Percentiles rank a stretch among this genome's conserved stretches.
These are phyloP conservation scores for Melipona quadrifasciata DNA, from an alignment of 1,140 invertebrate genomes.

Conservation along the genomic window DNA sequence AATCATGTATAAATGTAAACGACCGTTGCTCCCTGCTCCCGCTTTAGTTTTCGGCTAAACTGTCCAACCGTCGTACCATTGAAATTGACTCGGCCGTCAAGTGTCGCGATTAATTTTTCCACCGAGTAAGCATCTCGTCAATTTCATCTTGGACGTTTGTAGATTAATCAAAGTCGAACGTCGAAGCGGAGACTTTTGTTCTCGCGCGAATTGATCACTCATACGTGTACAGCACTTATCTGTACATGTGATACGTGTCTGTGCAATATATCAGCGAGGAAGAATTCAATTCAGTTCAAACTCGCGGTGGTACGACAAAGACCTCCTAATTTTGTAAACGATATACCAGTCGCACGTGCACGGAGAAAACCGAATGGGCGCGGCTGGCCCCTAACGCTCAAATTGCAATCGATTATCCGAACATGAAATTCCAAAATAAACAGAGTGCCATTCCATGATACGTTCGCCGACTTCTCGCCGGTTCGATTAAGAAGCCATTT, in stretches of 20 bases:
- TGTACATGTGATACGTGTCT: neutral
- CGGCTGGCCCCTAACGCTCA: constrained; percentile 5
- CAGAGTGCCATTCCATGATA: constrained; percentile 25
- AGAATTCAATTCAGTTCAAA: constrained; percentile 1
- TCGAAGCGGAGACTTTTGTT: too few relatives aligned
- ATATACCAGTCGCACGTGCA: neutral
- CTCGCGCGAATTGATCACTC: neutral
- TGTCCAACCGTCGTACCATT: neutral
- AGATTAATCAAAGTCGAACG: too few relatives aligned
- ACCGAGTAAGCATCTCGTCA: neutral
- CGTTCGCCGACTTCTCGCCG: constrained; percentile 9
- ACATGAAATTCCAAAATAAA: constrained; percentile 50
- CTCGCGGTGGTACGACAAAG: neutral
- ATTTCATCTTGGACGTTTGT: neutral
- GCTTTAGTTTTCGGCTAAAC: too few relatives aligned
- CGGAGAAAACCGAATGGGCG: constrained; percentile 14
- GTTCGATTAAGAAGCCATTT: neutral
- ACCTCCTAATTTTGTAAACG: constrained; percentile 6
- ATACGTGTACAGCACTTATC: too few relatives aligned
- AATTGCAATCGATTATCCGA: constrained; percentile 51
- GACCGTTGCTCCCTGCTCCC: neutral
- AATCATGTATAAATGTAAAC: constrained; percentile 11
- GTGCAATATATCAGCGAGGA: neutral
- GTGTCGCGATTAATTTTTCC: too few relatives aligned
- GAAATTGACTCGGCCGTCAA: too few relatives aligned